phyloP scores from a whole-genome alignment of 2,113 vertebrate genomes.

The Alligator mississippiensis region DNA sequence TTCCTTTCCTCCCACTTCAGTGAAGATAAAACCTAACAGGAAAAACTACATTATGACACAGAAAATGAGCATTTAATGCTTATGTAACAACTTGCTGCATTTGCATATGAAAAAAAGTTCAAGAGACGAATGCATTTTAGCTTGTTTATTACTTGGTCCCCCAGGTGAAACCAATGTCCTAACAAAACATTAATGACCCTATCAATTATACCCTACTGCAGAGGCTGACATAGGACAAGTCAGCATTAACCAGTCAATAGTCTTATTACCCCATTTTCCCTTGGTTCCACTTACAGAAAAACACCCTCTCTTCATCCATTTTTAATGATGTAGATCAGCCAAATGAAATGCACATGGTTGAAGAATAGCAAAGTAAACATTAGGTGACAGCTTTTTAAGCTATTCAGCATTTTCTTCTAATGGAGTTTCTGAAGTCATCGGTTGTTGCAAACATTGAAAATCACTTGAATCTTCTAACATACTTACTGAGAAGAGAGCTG shows the following conservation, averaged over 20 bases:
- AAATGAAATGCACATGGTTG: no score
- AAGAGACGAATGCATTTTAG: accelerated
- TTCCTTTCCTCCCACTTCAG: not conserved
- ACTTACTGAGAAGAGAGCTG: not conserved
- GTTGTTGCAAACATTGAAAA: not conserved
- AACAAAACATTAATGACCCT: not conserved
- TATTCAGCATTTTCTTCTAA: not conserved
- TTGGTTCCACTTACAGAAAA: not conserved
- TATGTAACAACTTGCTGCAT: not conserved
- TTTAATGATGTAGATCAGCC: not conserved
- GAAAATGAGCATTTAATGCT: not conserved
- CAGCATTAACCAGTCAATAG: not conserved
- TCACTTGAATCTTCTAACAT: not conserved
- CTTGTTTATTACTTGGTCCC: not conserved
- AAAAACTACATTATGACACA: not conserved
- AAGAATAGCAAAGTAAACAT: not conserved
- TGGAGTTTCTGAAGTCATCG: not conserved
- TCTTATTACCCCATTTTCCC: not conserved
- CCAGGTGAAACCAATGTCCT: not conserved
- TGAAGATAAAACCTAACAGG: not conserved
- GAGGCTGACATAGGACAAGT: not conserved
- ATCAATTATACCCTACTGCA: not conserved
- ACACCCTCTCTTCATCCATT: not conserved
- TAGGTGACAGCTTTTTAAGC: not conserved
- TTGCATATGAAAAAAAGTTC: not conserved